Base-by-base conservation (phyloP, 2,113 vertebrate genomes). In the Phyllostomus discolor region DNA sequence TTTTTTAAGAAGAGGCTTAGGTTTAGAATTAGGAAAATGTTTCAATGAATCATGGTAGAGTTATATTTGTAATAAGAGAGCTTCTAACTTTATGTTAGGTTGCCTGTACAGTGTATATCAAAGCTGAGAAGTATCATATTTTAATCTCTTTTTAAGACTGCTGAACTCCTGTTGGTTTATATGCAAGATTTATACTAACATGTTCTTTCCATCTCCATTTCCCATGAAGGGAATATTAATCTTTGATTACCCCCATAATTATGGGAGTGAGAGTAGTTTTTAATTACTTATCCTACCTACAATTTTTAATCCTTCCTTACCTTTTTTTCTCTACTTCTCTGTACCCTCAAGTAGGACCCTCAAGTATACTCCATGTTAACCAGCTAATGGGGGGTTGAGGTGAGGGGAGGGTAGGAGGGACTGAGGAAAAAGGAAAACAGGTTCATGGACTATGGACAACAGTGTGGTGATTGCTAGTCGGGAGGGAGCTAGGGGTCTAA, bases 141-240 rank as follows among this genome's bases (percentile, higher is more conserved):
- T 94, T 81, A 81, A 91, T 90, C 92, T 17, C 69, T 88, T 92
- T 97, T 93, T 93, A 97, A 81, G 57, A 62, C 33, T 95, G 31
- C 88, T 91, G 86, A 95, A 76, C 43, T 87, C 78, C 41, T 88
- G 5, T 91, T 95, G 80, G 14, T 88, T 97, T 95, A 85, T 48
- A 87, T 26, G 72, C 35, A 76, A 78, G 50, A 93, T 93, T 91
- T 96, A 84, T 4, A 22, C 43, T 33, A 93, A 80, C 33, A 41
- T 66, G 31, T 72, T 90, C 57, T 95, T 84, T 95, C 80, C 5
- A 50, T n/a, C 35, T 88, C 43, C 14, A 66, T 73, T 93, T 96
- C 90, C 38, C 79, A 31, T 90, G 66, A 93, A 33, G 7, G 24
- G 12, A 93, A 95, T 96, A 92, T 91, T 95, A 89, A 93, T 95